Conservation (phyloP, 2,888 invertebrate species). For the Lasioglossum vierecki region DNA sequence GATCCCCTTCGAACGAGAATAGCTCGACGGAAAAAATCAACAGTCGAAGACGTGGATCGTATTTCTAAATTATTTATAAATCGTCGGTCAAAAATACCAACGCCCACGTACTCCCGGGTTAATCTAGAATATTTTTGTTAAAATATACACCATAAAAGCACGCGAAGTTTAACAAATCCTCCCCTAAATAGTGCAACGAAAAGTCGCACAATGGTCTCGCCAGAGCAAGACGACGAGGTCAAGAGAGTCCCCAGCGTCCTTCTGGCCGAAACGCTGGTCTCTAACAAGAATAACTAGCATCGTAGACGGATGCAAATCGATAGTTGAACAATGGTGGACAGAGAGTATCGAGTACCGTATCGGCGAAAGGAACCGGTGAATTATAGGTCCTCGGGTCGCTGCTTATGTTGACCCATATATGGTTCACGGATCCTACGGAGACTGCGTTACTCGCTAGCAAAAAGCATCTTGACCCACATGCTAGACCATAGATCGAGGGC, state of each 20-base stretch:
- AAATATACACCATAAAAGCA: too few species aligned
- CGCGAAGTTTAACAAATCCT: neutral
- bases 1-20: too few species aligned
- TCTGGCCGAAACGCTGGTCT: neutral
- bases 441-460: neutral
- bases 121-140: too few species aligned
- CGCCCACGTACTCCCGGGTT: too few species aligned
- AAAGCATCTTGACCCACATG: conserved; percentile 13
- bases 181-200: neutral
- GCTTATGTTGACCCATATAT: neutral
- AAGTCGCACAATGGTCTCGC: neutral
- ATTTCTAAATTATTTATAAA: too few species aligned
- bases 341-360: neutral
- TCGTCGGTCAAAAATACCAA: too few species aligned
- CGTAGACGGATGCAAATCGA: neutral
- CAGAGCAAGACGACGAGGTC: neutral
- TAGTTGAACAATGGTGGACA: neutral
- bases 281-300: conserved; percentile 1
- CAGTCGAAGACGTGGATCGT: too few species aligned
- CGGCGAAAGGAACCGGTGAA: neutral
- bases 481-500: neutral
- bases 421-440: neutral
- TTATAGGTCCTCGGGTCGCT: neutral
- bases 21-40: too few species aligned
- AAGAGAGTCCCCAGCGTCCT: neutral